phyloP scores from a whole-genome alignment of 2,113 vertebrate genomes.

The Ptilorrhoa leucosticta region DNA sequence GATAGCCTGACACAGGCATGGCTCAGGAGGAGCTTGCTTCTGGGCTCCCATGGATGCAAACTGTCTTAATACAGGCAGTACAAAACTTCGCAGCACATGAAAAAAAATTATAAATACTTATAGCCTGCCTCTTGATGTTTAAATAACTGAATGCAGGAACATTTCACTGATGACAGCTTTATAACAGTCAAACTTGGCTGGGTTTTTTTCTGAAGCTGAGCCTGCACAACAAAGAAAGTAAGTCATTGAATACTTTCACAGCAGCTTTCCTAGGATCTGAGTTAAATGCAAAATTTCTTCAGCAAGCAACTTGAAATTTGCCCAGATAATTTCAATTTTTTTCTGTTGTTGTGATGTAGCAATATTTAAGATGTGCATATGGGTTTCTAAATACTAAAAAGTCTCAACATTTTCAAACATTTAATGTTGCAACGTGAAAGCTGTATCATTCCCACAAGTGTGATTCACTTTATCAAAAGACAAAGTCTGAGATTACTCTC shows the following conservation, averaged over 20 bases:
- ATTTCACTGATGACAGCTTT: not conserved
- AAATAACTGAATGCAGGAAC: not conserved
- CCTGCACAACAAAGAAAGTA: not conserved
- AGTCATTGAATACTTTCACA: not conserved
- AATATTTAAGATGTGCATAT: not conserved
- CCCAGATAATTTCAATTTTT: not conserved
- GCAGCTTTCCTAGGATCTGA: not conserved
- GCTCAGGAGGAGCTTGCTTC: not conserved
- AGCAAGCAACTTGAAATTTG: not conserved
- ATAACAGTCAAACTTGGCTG: not conserved
- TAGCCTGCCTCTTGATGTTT: not conserved
- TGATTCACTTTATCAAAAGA: not conserved
- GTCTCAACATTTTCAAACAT: not conserved
- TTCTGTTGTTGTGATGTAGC: not conserved
- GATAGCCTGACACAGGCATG: rapidly evolving
- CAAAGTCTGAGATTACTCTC: not conserved
- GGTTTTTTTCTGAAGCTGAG: not conserved
- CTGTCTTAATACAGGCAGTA: not conserved
- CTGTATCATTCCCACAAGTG: not conserved
- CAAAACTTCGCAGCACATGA: not conserved
- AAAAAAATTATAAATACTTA: not conserved
- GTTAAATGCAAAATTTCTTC: not conserved
- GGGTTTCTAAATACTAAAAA: not conserved
- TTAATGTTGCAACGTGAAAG: not conserved
- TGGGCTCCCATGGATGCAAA: not conserved